phyloP scores from a whole-genome alignment of 2,797 vertebrate genomes.

The Onychomys leucogaster region DNA sequence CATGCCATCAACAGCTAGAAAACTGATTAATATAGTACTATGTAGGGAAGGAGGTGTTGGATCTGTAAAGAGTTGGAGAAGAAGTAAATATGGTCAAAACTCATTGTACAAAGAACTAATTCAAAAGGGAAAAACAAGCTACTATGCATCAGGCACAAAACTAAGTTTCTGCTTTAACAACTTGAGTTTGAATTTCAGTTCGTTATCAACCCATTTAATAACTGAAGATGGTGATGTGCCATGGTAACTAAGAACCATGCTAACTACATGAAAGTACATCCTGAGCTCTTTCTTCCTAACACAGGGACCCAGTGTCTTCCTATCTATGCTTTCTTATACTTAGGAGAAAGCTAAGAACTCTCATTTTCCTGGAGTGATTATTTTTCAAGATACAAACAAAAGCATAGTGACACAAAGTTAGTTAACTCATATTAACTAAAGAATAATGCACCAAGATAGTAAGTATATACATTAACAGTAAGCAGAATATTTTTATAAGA shows the following conservation, averaged over 20 bases:
- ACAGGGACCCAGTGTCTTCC: neutral
- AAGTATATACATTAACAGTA: neutral
- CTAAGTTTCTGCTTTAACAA: neutral
- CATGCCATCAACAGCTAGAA: neutral
- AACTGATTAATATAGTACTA: neutral
- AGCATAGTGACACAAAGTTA: neutral
- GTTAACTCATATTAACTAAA: neutral
- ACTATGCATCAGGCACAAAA: neutral
- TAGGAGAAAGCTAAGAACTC: constrained; percentile 36
- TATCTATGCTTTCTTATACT: neutral
- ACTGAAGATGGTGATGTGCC: neutral
- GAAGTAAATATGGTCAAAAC: neutral
- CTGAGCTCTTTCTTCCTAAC: neutral
- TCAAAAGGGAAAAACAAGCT: neutral
- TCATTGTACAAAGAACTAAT: neutral
- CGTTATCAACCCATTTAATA: neutral
- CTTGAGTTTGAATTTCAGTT: neutral
- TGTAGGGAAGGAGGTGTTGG: neutral
- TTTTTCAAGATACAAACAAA: constrained; percentile 11
- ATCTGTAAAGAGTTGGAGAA: neutral
- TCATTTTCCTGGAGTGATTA: neutral
- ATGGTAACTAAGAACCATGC: neutral
- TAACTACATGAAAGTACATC: neutral
- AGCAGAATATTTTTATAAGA: neutral
- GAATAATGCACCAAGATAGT: neutral